These are phyloP conservation scores for Aphis craccivora DNA, from an alignment of 1,140 invertebrate genomes.

Conservation along the genomic window DNA sequence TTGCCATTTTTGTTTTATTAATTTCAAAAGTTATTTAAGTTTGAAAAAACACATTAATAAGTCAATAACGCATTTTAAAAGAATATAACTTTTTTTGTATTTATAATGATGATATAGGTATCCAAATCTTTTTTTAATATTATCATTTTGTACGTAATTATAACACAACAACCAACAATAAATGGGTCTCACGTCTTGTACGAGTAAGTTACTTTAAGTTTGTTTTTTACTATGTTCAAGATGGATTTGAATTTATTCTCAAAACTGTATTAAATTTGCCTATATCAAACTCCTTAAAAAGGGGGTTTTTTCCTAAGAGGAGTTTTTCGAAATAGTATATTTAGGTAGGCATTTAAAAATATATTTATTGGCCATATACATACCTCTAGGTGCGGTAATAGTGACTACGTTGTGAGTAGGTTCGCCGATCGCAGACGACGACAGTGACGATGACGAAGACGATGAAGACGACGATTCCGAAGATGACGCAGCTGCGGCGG, in stretches of 20 bases:
- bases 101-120: background rate
- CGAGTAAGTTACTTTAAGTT: background rate
- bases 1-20: background rate
- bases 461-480: background rate
- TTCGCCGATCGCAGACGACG: background rate
- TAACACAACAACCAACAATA: background rate
- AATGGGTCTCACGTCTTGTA: too few relatives aligned
- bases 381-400: slow-evolving; percentile 19
- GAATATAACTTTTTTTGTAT: background rate
- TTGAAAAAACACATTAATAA: background rate
- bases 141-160: too few relatives aligned
- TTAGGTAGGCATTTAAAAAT: background rate
- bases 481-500: background rate
- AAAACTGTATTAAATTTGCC: background rate
- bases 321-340: too few relatives aligned
- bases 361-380: background rate
- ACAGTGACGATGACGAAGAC: background rate
- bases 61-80: too few relatives aligned
- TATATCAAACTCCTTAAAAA: background rate
- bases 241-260: background rate
- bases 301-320: too few relatives aligned
- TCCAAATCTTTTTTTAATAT: too few relatives aligned
- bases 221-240: background rate
- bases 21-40: background rate
- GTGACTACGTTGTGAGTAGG: background rate